phyloP scores from a whole-genome alignment of 2,888 invertebrate genomes.

The Thyatira batis region DNA sequence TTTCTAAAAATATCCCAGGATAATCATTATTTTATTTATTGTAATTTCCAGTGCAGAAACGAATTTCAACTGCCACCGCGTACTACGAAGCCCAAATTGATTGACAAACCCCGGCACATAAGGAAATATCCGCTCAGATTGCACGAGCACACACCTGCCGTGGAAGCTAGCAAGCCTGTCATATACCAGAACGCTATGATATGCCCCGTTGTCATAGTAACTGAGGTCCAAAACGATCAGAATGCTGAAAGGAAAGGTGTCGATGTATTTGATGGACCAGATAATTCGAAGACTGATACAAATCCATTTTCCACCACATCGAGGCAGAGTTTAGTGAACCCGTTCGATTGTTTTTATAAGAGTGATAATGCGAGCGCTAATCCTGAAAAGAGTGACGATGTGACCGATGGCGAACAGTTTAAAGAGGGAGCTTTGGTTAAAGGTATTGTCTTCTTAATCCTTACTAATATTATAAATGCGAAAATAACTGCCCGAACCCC shows the following conservation, averaged over 20 bases:
- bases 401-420: slow-evolving; percentile 29
- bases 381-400: slow-evolving; percentile 13
- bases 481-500: too few species aligned
- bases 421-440: slow-evolving; percentile 56
- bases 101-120: slow-evolving; percentile 68
- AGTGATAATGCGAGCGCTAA: slow-evolving; percentile 11
- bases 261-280: slow-evolving; percentile 50
- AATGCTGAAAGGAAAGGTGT: slow-evolving; percentile 25
- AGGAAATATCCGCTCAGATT: slow-evolving; percentile 63
- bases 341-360: slow-evolving; percentile 42
- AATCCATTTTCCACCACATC: slow-evolving; percentile 52
- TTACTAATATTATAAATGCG: too few species aligned
- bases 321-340: slow-evolving; percentile 40
- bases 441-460: slow-evolving; percentile 43
- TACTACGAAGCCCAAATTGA: slow-evolving; percentile 56
- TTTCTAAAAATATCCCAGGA: background rate
- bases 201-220: slow-evolving; percentile 8
- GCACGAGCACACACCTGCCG: slow-evolving; percentile 18
- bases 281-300: slow-evolving; percentile 33
- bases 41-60: slow-evolving; percentile 47
- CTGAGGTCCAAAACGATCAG: background rate
- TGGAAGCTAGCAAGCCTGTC: slow-evolving; percentile 17
- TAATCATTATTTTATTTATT: background rate
- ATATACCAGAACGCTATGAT: slow-evolving; percentile 65
- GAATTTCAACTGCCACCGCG: slow-evolving; percentile 65